Evolutionary conservation across 1,140 invertebrate species (phyloP).

Genomic region (Liolophura sinensis): DNA sequence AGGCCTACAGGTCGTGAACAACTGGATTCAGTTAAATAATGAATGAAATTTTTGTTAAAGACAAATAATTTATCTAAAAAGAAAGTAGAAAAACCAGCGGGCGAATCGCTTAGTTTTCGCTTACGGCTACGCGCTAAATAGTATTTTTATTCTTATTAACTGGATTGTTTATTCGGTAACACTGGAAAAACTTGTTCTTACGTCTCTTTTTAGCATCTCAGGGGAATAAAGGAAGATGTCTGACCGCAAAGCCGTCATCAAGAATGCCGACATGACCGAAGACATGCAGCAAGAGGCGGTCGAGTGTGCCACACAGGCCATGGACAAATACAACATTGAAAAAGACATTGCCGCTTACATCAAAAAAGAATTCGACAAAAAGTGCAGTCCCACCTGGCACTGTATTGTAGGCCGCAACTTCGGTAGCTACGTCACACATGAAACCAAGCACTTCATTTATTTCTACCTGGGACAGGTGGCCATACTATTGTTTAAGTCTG

Average conservation of each 20-base stretch:
- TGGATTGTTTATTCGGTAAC: constrained; percentile 1
- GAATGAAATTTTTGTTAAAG: no score
- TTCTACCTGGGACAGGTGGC: constrained; percentile 96
- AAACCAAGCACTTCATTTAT: constrained; percentile 96
- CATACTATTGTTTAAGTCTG: constrained; percentile 98
- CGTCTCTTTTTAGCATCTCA: no score
- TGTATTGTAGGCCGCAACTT: constrained; percentile 93
- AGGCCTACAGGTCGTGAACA: no score
- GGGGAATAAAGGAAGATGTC: constrained; percentile 67
- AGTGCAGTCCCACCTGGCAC: constrained; percentile 64
- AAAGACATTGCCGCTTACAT: constrained; percentile 98
- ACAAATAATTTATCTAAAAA: no score
- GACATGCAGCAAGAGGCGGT: constrained; percentile 99
- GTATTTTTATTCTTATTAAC: neutral
- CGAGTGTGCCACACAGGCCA: constrained; percentile 95
- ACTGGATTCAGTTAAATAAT: no score
- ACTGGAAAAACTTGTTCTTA: neutral
- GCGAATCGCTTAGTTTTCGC: no score
- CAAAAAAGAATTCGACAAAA: constrained; percentile 95
- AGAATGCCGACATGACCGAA: constrained; percentile 99
- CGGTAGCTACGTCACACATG: constrained; percentile 93
- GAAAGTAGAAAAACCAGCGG: no score
- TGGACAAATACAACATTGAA: constrained; percentile 99
- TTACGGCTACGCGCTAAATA: no score
- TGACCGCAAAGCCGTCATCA: constrained; percentile 98